phyloP scores from a whole-genome alignment of 2,113 vertebrate genomes.

The Microcebus ravelobensis region DNA sequence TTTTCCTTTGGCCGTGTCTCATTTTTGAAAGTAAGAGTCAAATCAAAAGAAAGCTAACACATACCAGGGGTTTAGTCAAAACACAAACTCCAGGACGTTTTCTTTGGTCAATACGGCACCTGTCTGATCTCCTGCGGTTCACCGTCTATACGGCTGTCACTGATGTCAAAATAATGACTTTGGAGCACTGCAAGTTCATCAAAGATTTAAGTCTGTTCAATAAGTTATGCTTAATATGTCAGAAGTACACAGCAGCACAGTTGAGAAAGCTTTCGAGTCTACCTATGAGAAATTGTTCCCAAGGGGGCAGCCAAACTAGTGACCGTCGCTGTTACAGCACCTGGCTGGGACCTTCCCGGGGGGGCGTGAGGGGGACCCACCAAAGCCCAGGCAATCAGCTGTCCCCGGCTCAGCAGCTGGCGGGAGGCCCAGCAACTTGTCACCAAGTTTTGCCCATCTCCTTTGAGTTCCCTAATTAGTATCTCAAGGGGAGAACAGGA shows the following conservation, averaged over 20 bases:
- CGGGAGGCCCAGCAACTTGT: not conserved
- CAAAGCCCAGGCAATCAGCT: not conserved
- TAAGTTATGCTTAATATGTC: slow-evolving; percentile 19
- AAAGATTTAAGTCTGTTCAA: slow-evolving; percentile 32
- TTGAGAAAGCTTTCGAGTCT: not conserved
- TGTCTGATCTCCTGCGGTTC: not conserved
- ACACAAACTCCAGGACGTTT: not conserved
- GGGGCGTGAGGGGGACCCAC: accelerated
- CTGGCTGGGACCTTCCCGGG: too few relatives aligned
- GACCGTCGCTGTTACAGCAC: not conserved
- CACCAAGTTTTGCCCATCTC: not conserved
- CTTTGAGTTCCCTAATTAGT: not conserved
- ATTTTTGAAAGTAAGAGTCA: not conserved
- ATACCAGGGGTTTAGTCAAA: not conserved
- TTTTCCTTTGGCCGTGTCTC: not conserved
- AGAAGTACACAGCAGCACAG: not conserved
- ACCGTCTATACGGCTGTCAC: not conserved
- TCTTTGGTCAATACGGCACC: not conserved
- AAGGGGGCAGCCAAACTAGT: not conserved
- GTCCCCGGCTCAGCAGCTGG: too few relatives aligned
- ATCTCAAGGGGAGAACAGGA: not conserved
- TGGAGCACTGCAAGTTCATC: slow-evolving; percentile 7
- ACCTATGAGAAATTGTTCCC: not conserved
- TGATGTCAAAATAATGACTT: slow-evolving; percentile 24
- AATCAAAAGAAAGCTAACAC: not conserved